Evolutionary conservation across 2,113 vertebrate genomes (phyloP), one percentile per base, ranked within the genome.

Genomic region (Uria aalge): DNA sequence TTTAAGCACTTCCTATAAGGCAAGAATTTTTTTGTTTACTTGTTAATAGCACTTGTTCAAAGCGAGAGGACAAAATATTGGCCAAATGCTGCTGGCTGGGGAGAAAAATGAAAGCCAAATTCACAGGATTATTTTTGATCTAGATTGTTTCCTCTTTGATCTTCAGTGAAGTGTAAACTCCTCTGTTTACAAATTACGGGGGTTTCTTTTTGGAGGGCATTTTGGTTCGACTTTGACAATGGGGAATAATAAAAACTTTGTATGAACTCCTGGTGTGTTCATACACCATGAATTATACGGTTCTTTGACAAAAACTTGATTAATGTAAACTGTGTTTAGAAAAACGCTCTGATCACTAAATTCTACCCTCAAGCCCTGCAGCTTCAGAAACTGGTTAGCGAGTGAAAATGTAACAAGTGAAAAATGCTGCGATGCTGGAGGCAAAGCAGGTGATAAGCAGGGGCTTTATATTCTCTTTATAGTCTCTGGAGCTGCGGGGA

Each of bases 1-100:
- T 73, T 91, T 81, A 96, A 97, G 96, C 94, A 98, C 97, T 97
- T 97, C 94, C 21, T 67, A 34, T 36, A 45, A 69, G 50, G 60
- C 86, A 92, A 72, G 48, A 7, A 20, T 69, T 76, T 83, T 79
- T 79, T 69, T 0, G 0, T 90, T 93, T 77, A 40, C 45, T 64
- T 83, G 84, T 91, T 62, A 68, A 88, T 82, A 96, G 92, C 96
- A 97, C 94, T 96, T 97, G 78, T 74, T 95, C 63, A 89, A 90
- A 91, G 68, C 63, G 14, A 53, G 62, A 88, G 48, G 56, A 76
- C 24, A 91, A 88, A 78, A 52, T 48, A 63, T 21, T 78, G 40
- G 53, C 60, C 73, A 41, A 71, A 91, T 20, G 32, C 57, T 90
- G 60, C 57, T 91, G 89, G n/a, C 62, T 88, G 45, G 29, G 78